These are phyloP conservation scores for Orthonevra nobilis DNA, from an alignment of 2,888 invertebrate genomes.

Conservation along the genomic window DNA sequence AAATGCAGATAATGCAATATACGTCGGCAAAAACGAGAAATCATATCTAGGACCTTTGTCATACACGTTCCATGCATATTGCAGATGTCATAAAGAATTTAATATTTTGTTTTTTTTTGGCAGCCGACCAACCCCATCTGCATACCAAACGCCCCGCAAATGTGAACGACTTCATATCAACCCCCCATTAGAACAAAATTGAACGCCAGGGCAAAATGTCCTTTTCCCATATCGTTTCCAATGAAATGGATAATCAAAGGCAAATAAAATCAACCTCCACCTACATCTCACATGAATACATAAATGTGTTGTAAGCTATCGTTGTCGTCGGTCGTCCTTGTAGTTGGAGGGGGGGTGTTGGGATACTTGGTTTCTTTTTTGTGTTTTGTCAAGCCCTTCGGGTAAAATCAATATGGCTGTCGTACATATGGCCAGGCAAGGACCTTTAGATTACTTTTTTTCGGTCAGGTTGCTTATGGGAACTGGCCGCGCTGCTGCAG, in stretches of 20 bases:
- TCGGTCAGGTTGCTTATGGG: background rate
- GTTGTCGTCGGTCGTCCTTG: background rate
- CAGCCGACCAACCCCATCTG: constrained; percentile 34
- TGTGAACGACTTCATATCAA: constrained; percentile 29
- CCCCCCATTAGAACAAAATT: background rate
- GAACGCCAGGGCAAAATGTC: constrained; percentile 14
- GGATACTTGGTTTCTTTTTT: too few relatives aligned
- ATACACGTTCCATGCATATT: constrained; percentile 44
- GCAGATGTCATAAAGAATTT: constrained; percentile 68
- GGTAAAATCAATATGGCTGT: too few relatives aligned
- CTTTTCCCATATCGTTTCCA: constrained; percentile 55
- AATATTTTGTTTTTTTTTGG: constrained; percentile 46
- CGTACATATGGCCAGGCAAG: too few relatives aligned
- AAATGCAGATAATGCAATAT: constrained; percentile 11
- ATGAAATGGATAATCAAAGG: constrained; percentile 64
- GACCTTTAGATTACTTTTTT: background rate
- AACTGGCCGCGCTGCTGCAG: background rate
- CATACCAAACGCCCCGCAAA: background rate
- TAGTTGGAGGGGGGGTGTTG: too few relatives aligned
- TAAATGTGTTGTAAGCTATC: constrained; percentile 49
- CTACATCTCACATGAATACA: constrained; percentile 24
- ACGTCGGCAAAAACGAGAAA: background rate
- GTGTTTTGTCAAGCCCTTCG: constrained; percentile 19
- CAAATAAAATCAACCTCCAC: constrained; percentile 59
- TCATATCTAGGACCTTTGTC: background rate